Percentiles rank a stretch among this genome's conserved stretches.
Evolutionary conservation across 2,888 invertebrate genomes (phyloP).

Genomic region (Watsonalla cultraria): DNA sequence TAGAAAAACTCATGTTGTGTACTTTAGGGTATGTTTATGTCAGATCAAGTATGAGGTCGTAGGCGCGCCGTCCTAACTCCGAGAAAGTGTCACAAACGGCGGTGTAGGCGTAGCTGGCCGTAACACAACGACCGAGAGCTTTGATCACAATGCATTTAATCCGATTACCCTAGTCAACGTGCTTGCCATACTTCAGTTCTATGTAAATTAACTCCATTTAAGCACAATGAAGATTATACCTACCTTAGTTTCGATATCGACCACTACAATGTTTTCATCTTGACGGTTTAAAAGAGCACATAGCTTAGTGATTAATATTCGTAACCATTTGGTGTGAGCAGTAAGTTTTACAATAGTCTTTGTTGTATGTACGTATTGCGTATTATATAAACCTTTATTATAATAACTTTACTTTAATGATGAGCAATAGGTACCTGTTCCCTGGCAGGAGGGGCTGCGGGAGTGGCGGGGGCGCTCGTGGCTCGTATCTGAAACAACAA

Average conservation of each 20-base stretch:
- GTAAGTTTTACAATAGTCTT: no score
- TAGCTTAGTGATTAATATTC: constrained; percentile 9
- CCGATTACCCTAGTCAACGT: constrained; percentile 49
- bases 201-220: constrained; percentile 37
- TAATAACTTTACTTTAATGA: no score
- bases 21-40: constrained; percentile 37
- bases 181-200: constrained; percentile 20
- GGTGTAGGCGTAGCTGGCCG: constrained; percentile 49
- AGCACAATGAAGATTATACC: constrained; percentile 29
- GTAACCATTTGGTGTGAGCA: background rate
- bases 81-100: constrained; percentile 60
- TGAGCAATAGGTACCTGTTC: constrained; percentile 45
- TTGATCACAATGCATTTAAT: constrained; percentile 49
- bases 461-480: constrained; percentile 71
- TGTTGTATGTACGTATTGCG: no score
- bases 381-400: no score
- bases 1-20: background rate
- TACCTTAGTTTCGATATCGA: constrained; percentile 17
- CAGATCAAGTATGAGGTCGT: constrained; percentile 54
- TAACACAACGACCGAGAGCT: constrained; percentile 36
- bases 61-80: constrained; percentile 49
- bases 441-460: constrained; percentile 53
- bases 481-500: constrained; percentile 70
- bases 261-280: constrained; percentile 21
- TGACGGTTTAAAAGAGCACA: constrained; percentile 22